Evolutionary conservation across 2,888 invertebrate genomes (phyloP).

Genomic region (Iselma pallidipennis): DNA sequence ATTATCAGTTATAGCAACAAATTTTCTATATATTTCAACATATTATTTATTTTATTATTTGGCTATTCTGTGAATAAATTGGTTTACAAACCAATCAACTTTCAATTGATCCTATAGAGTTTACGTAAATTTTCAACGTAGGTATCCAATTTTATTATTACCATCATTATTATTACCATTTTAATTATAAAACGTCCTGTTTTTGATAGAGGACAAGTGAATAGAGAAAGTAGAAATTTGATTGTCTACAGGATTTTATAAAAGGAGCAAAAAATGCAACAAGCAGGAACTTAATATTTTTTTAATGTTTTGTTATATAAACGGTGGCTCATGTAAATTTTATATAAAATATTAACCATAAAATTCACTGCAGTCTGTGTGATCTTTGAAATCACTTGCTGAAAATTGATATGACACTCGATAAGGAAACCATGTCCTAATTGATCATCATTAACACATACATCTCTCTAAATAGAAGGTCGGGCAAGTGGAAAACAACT

Average conservation of each 20-base stretch:
- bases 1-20: background rate
- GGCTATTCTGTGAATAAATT: too few relatives aligned
- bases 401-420: background rate
- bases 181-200: too few relatives aligned
- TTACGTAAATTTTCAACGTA: background rate
- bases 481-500: background rate
- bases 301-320: background rate
- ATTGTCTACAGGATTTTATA: background rate
- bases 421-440: background rate
- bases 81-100: too few relatives aligned
- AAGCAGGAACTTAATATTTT: background rate
- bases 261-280: background rate
- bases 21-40: background rate
- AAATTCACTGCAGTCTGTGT: background rate
- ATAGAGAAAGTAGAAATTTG: slow-evolving; percentile 1
- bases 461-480: background rate
- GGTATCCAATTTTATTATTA: too few relatives aligned
- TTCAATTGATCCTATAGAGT: background rate
- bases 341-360: background rate
- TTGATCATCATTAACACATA: background rate
- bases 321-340: background rate
- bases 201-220: background rate
- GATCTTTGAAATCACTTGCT: background rate
- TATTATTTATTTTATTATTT: background rate
- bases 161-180: too few relatives aligned